A percentile compares a stretch with the other conserved stretches of the same genome.
phyloP scores from a whole-genome alignment of 2,888 invertebrate genomes.

The Drosophila mulleri region DNA sequence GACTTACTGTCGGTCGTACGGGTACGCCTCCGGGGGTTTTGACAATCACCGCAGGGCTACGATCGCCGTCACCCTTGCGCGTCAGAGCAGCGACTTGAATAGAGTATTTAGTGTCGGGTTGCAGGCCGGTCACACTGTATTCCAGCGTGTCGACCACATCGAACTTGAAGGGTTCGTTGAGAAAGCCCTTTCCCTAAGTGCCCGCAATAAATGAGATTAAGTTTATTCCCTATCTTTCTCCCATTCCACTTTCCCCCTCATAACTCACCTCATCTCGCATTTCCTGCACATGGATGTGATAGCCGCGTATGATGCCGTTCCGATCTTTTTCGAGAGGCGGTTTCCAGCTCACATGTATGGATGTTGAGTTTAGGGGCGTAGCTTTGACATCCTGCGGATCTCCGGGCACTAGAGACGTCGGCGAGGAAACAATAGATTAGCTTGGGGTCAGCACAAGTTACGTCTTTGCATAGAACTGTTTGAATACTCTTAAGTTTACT shows the following conservation, averaged over 20 bases:
- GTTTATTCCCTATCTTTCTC: neutral
- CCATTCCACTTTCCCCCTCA: neutral
- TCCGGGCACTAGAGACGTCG: constrained; percentile 93
- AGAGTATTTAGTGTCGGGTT: constrained; percentile 97
- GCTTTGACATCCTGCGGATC: constrained; percentile 97
- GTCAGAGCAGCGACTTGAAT: constrained; percentile 98
- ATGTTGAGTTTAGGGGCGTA: constrained; percentile 96
- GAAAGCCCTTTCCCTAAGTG: constrained; percentile 87
- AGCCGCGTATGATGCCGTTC: constrained; percentile 98
- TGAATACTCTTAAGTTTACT: constrained; percentile 26
- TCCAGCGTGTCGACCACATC: constrained; percentile 94
- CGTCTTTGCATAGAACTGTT: constrained; percentile 1
- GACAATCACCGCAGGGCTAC: constrained; percentile 93
- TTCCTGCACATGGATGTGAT: constrained; percentile 98
- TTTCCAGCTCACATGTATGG: constrained; percentile 97
- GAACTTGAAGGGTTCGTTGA: constrained; percentile 94
- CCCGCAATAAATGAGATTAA: neutral
- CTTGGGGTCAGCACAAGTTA: constrained; percentile 34
- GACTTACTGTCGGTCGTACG: constrained; percentile 91
- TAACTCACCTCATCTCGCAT: constrained; percentile 91
- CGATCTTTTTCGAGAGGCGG: constrained; percentile 95
- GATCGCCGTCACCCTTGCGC: constrained; percentile 97
- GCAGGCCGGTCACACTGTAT: constrained; percentile 94
- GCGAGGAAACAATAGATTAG: constrained; percentile 54
- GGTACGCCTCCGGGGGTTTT: constrained; percentile 98